Conservation (phyloP, 2,888 invertebrate species). For the Drosophila neotestacea region DNA sequence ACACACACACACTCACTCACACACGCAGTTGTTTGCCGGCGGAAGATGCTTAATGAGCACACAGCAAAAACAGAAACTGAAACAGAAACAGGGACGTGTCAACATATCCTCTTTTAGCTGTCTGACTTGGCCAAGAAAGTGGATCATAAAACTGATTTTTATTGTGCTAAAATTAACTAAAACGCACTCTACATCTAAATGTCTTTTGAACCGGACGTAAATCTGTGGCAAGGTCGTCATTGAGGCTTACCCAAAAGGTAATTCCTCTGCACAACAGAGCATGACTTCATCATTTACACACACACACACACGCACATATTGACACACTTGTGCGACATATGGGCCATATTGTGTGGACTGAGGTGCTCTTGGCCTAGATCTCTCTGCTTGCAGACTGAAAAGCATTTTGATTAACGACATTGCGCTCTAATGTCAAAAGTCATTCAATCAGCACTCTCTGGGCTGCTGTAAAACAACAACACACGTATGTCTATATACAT, state of each 20-base stretch:
- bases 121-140: slow-evolving; percentile 25
- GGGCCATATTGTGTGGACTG: slow-evolving; percentile 40
- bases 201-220: slow-evolving; percentile 36
- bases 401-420: slow-evolving; percentile 81
- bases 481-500: slow-evolving; percentile 1
- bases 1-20: slow-evolving; percentile 24
- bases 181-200: slow-evolving; percentile 37
- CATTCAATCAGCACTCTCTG: slow-evolving; percentile 71
- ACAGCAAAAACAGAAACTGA: slow-evolving; percentile 33
- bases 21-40: slow-evolving; percentile 58
- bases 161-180: slow-evolving; percentile 71
- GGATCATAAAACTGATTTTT: slow-evolving; percentile 75
- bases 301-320: background rate
- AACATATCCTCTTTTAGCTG: slow-evolving; percentile 19
- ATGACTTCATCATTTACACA: slow-evolving; percentile 6
- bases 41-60: slow-evolving; percentile 77
- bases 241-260: slow-evolving; percentile 31
- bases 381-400: slow-evolving; percentile 39
- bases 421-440: slow-evolving; percentile 77
- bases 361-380: slow-evolving; percentile 43
- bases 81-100: slow-evolving; percentile 34
- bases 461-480: slow-evolving; percentile 36
- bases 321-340: slow-evolving; percentile 21
- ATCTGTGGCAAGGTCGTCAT: slow-evolving; percentile 31
- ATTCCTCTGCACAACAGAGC: slow-evolving; percentile 13